phyloP scores from a whole-genome alignment of 2,797 vertebrate species.

The Helarctos malayanus region DNA sequence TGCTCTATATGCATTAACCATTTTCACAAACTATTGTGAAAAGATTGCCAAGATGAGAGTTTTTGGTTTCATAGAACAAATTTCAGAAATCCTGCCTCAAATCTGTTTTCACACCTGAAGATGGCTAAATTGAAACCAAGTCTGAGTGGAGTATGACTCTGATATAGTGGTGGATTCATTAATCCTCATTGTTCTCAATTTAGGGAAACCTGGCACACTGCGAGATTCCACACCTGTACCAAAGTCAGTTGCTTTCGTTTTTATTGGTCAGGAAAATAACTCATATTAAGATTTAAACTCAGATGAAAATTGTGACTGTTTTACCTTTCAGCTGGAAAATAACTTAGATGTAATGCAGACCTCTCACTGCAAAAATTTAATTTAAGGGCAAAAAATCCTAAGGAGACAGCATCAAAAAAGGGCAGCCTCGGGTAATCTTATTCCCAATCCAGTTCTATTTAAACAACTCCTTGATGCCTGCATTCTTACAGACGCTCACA shows the following conservation, averaged over 20 bases:
- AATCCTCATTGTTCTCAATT: not conserved
- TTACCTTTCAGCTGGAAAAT: not conserved
- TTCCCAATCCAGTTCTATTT: not conserved
- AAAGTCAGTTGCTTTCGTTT: not conserved
- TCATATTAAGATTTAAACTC: not conserved
- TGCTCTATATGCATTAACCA: not conserved
- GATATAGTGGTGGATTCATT: too few relatives aligned
- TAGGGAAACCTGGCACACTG: not conserved
- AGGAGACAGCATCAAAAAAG: not conserved
- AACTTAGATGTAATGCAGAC: not conserved
- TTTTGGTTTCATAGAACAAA: not conserved
- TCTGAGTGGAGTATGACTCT: not conserved
- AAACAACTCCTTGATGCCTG: not conserved
- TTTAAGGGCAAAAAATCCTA: not conserved
- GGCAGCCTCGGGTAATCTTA: not conserved
- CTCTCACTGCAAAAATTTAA: not conserved
- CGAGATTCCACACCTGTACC: not conserved
- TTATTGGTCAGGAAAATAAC: not conserved
- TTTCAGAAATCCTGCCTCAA: constrained; percentile 12
- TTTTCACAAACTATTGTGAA: not conserved
- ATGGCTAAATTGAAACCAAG: not conserved
- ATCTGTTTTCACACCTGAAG: not conserved
- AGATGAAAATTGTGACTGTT: not conserved
- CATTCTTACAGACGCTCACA: not conserved
- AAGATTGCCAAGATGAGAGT: not conserved